Evolutionary conservation across 1,140 invertebrate species (phyloP).

Genomic region (Euwallacea similis): DNA sequence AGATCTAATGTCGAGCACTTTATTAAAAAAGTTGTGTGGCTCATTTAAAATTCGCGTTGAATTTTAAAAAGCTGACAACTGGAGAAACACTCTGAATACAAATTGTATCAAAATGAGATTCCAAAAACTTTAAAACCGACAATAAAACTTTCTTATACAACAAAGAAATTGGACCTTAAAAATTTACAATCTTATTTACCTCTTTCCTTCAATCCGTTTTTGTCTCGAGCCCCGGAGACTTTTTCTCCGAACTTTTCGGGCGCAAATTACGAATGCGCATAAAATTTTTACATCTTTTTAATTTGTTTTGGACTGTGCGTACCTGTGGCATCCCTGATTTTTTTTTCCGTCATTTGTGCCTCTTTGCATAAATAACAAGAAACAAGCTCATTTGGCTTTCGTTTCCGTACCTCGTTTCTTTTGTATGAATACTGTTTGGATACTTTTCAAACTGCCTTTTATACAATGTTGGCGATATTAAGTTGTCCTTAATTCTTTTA

Average conservation of each 20-base stretch:
- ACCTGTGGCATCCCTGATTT: neutral
- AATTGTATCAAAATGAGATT: conserved; percentile 22
- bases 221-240: conserved; percentile 5
- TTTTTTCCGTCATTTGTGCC: too few species aligned
- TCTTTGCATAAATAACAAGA: too few species aligned
- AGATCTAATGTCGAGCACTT: neutral
- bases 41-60: conserved; percentile 16
- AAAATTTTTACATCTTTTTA: neutral
- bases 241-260: conserved; percentile 7
- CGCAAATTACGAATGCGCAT: conserved; percentile 12
- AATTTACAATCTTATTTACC: conserved; percentile 33
- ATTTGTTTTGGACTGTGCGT: conserved; percentile 1
- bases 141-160: conserved; percentile 27
- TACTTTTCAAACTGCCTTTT: too few species aligned
- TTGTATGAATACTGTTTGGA: too few species aligned
- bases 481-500: too few species aligned
- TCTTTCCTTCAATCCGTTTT: conserved; percentile 14
- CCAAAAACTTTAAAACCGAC: conserved; percentile 20
- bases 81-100: conserved; percentile 18
- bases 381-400: too few species aligned
- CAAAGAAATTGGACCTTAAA: conserved; percentile 34
- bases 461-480: too few species aligned
- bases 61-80: conserved; percentile 14
- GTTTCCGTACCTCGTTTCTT: too few species aligned
- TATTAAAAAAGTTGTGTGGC: conserved; percentile 12